Base-by-base conservation (phyloP, 1,140 invertebrate genomes). In the Stegodyphus dumicola region DNA sequence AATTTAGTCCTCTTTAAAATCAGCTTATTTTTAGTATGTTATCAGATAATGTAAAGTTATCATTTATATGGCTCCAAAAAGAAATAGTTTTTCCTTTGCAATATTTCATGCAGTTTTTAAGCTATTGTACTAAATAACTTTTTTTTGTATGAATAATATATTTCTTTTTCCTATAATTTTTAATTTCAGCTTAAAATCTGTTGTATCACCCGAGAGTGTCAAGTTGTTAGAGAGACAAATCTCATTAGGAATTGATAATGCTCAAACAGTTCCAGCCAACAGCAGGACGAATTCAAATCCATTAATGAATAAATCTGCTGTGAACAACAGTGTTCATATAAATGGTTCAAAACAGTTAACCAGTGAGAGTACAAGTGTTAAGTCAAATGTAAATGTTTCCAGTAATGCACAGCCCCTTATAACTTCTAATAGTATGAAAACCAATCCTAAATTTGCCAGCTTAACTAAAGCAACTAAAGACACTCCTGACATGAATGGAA, bases 111-210 rank as follows among this genome's bases (percentile, higher is more conserved):
- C n/a, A n/a, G n/a, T n/a, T n/a, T n/a, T n/a, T n/a, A 33, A 33
- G 33, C 3, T 33, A 33, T 33, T 33, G 1, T 33, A 33, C 33
- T 33, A 33, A 33, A 33, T 33, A 33, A 33, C 3, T 33, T 33
- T 33, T 33, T 33, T 3, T 3, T 3, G 33, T n/a, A n/a, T 33
- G 33, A 33, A 33, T 33, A 33, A 33, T 33, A 3, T 33, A 33
- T 33, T 33, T 33, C 3, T 3, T 33, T 33, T 33, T 33, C 33
- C 3, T 33, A 1, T 33, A 33, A 33, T 33, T 33, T 33, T 33
- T 33, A 33, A 33, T 67, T 74, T 6, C 60, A 78, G 81, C 52
- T 51, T 85, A 52, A 85, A 85, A 70, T 85, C 81, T 33, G 74
- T 76, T 13, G 53, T 85, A 9, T 85, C 81, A 49, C 73, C 81